Base-by-base conservation (phyloP, 1,140 invertebrate species). In the Drosophila repleta region DNA sequence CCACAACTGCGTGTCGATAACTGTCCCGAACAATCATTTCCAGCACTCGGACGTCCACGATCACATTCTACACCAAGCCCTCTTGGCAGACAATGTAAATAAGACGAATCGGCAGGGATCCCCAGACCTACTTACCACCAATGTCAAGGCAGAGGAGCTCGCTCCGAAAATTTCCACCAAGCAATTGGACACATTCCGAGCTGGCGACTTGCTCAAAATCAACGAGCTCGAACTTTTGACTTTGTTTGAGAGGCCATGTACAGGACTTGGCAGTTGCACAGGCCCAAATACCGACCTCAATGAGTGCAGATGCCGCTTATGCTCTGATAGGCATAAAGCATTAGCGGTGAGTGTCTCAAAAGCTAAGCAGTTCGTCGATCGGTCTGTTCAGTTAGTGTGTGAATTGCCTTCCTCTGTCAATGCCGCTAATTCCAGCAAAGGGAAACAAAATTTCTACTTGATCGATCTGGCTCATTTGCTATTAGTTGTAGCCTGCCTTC, bases 391-490 rank as follows among this genome's bases (percentile, higher is more conserved):
- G 0, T 35, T 24, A 26, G 18, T 29, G 6, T n/a, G 17, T 43
- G 29, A 0, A 29, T 32, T 1, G 8, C 15, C 15, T 8, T 43
- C 39, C 17, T 8, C 13, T 24, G 5, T 4, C 32, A 2, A 32
- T n/a, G 4, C 1, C 10, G 5, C 13, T 21, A 1, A 20, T 10
- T 21, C 21, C 7, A 13, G 20, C 3, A 13, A 20, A 35, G 13
- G 0, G 26, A 62, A 15, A 1, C 3, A 21, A 13, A 18, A 45
- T 8, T 26, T 35, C 8, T 67, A 76, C 39, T 26, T 74, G 11
- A 49, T 79, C 6, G 37, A 49, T 58, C 3, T 84, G 15, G 66
- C 60, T 2, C 76, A 83, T 24, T 24, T 79, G 3, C 11, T 76
- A 4, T 0, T 65, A 11, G 39, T 67, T 1, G 46, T 76, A 21